Evolutionary conservation across 2,888 invertebrate genomes (phyloP), one percentile per base, ranked within the genome.

Genomic region (Beris chalybata): DNA sequence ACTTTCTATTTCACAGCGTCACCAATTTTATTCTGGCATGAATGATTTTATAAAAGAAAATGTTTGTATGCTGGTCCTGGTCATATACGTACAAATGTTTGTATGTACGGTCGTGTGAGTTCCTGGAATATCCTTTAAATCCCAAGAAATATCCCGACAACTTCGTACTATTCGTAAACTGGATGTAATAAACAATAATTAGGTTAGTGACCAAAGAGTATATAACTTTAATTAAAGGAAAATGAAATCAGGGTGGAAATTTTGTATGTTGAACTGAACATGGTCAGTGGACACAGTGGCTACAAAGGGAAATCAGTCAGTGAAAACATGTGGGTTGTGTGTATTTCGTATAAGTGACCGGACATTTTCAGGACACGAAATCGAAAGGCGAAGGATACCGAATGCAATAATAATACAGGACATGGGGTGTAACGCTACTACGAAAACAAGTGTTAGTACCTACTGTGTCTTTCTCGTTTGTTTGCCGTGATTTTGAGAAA

Each of bases 211-310:
- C 48, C 48, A 48, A 48, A 48, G 48, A 48, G 48, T 48, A 4
- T 48, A 48, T 48, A 48, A 48, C 48, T 48, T 48, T 48, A 48
- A 48, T 48, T 48, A 48, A 48, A 48, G 15, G n/a, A 15, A 48
- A 48, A 48, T 48, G 5, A 48, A 48, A 48, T 48, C 48, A 48
- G 15, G n/a, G 48, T 48, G 12, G 9, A 48, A 48, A 48, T 48
- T 48, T 48, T 12, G 48, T 12, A 13, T 48, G 15, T 48, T 48
- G 12, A 48, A 48, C 22, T 48, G n/a, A 48, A 48, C 48, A 48
- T 15, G 13, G 15, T 2, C 15, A 48, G 9, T 38, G 38, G 38
- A 5, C 9, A 38, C 38, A 38, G 9, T 38, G 38, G 38, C 38
- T 38, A 38, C 38, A 38, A 38, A 38, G 38, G 38, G 9, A 38